Percentiles rank a stretch among this genome's conserved stretches.
These are phyloP conservation scores for Desmophyllum pertusum DNA, from an alignment of 92 coral and sea anemone species.

Conservation along the genomic window DNA sequence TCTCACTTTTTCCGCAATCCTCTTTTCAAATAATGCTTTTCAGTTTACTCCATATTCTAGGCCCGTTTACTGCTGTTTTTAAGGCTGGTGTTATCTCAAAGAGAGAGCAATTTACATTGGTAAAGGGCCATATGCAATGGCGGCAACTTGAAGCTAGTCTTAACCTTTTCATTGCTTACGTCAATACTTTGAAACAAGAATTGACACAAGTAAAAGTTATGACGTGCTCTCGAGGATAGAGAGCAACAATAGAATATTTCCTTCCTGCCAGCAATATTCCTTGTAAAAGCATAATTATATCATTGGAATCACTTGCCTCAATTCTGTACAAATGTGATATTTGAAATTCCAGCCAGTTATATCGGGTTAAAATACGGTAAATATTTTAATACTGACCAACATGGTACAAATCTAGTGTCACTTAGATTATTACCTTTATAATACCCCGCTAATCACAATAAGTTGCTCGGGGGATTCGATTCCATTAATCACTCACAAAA, in stretches of 20 bases:
- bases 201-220: constrained; percentile 21
- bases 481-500: constrained; percentile 7
- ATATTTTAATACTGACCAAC: constrained; percentile 28
- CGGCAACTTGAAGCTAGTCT: constrained; percentile 35
- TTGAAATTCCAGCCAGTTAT: constrained; percentile 16
- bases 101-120: constrained; percentile 35
- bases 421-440: constrained; percentile 19
- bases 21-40: constrained; percentile 28
- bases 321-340: constrained; percentile 21
- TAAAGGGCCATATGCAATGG: constrained; percentile 41
- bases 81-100: constrained; percentile 21
- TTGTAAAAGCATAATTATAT: constrained; percentile 28
- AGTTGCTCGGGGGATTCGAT: constrained; percentile 24
- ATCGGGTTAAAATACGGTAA: constrained; percentile 10
- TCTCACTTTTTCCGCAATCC: constrained; percentile 8
- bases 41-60: constrained; percentile 15
- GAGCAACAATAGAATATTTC: constrained; percentile 10
- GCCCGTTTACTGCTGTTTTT: constrained; percentile 29
- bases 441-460: constrained; percentile 22
- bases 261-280: constrained; percentile 28
- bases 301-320: constrained; percentile 11
- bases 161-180: constrained; percentile 28
- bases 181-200: constrained; percentile 16
- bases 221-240: not conserved
- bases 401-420: constrained; percentile 27